Evolutionary conservation across 2,113 vertebrate species (phyloP), one percentile per base, ranked within the genome.

Genomic region (Motacilla alba): DNA sequence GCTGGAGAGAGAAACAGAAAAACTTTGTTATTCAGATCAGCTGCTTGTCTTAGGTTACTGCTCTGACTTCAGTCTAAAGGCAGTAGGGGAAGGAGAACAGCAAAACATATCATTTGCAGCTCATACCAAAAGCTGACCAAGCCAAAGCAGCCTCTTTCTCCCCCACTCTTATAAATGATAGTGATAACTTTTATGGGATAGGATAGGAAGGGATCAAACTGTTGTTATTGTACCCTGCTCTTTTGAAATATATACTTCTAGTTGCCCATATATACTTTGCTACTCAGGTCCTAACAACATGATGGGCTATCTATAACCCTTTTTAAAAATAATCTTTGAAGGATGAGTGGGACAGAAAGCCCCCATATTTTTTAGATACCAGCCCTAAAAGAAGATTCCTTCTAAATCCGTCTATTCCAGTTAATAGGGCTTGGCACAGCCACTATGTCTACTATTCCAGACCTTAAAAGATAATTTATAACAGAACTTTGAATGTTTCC

Each of bases 391-490:
- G 59, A 35, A 81, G 31, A 89, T 76, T 93, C 64, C 72, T 78
- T 80, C 69, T 90, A 96, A 95, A 93, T 76, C 49, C 64, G 90
- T 64, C 73, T 92, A 78, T 95, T 93, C 60, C 79, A 86, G 76
- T 94, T 92, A 87, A 66, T 26, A 75, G 49, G 35, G 35, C 85
- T 96, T 96, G 93, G 93, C 93, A 84, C 49, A 95, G 69, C 16
- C 39, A 12, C 76, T 83, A 2, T 30, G n/a, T 90, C 87, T 88
- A 39, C 85, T 93, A 81, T 95, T 85, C 44, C 63, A 94, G 82
- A 85, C 44, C 83, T 95, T 89, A 96, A 92, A 95, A 96, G 47
- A 79, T 94, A 92, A 96, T 92, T 94, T 93, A 94, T 93, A 82
- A 84, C 69, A 94, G 83, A 95, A 92, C 83, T 94, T 90, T 92